Percentiles rank a stretch among this genome's conserved stretches.
Conservation (phyloP, 2,888 invertebrate genomes). For the Ctena decussata region DNA sequence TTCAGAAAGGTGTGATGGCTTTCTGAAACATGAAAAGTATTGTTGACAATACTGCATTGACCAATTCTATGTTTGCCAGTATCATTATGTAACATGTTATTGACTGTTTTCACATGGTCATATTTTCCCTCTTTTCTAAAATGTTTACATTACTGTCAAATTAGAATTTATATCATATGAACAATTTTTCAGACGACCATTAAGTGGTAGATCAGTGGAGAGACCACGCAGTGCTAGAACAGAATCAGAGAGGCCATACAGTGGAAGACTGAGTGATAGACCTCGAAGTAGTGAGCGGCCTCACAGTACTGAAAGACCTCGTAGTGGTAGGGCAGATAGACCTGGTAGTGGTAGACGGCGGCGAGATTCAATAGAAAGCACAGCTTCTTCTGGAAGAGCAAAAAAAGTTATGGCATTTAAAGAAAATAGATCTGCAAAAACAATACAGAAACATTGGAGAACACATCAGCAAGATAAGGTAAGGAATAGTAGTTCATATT, state of each 20-base stretch:
- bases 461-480: slow-evolving; percentile 51
- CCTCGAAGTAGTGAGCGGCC: slow-evolving; percentile 7
- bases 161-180: too few relatives aligned
- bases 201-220: not conserved
- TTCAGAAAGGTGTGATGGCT: too few relatives aligned
- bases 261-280: slow-evolving; percentile 48
- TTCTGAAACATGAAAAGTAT: too few relatives aligned
- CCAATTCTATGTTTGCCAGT: too few relatives aligned
- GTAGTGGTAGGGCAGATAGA: slow-evolving; percentile 31
- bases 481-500: too few relatives aligned
- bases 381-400: slow-evolving; percentile 47
- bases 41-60: too few relatives aligned
- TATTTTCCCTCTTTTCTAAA: too few relatives aligned
- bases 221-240: slow-evolving; percentile 62
- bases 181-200: not conserved
- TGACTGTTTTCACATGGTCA: too few relatives aligned
- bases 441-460: slow-evolving; percentile 81
- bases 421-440: slow-evolving; percentile 79
- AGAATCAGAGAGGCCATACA: slow-evolving; percentile 51
- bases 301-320: slow-evolving; percentile 37
- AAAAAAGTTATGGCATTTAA: slow-evolving; percentile 64
- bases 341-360: not conserved
- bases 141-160: too few relatives aligned
- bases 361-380: slow-evolving; percentile 28
- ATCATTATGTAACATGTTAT: too few relatives aligned